These are phyloP conservation scores for Ceratotherium simum DNA, from an alignment of 2,113 vertebrate genomes.

Conservation along the genomic window DNA sequence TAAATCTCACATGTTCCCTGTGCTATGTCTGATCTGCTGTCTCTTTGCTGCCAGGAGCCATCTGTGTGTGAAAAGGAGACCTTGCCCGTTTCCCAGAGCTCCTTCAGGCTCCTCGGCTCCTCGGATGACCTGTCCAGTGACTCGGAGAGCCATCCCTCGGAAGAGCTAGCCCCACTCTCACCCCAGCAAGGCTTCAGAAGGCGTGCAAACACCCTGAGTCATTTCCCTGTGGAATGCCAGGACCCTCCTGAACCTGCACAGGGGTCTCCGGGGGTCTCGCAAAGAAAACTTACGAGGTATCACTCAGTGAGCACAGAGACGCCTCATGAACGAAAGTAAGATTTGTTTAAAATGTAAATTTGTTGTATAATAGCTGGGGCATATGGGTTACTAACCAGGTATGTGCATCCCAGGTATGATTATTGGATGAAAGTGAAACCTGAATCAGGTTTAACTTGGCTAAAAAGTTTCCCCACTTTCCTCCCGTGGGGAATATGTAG, in stretches of 20 bases:
- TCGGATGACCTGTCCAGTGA: conserved; percentile 89
- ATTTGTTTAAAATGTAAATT: background rate
- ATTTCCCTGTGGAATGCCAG: conserved; percentile 87
- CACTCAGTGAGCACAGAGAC: conserved; percentile 98
- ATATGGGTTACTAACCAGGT: background rate
- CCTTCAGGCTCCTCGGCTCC: conserved; percentile 89
- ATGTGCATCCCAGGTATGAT: background rate
- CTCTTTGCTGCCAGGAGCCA: conserved; percentile 55
- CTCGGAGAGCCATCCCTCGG: conserved; percentile 69
- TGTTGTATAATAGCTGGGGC: conserved; percentile 24
- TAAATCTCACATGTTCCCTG: background rate
- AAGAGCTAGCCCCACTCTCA: conserved; percentile 60
- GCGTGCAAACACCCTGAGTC: conserved; percentile 94
- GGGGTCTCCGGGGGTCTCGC: conserved; percentile 86
- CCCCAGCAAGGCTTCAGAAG: conserved; percentile 90
- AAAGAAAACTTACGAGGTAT: conserved; percentile 96
- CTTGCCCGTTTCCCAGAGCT: background rate
- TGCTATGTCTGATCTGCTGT: background rate
- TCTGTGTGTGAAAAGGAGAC: conserved; percentile 53
- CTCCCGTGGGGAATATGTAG: background rate
- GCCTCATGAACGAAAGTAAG: conserved; percentile 90
- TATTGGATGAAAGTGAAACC: background rate
- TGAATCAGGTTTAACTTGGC: background rate
- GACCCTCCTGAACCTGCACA: conserved; percentile 77
- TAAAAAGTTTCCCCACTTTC: background rate